Evolutionary conservation across 1,140 invertebrate species (phyloP).

Genomic region (Zaprionus kolodkinae): DNA sequence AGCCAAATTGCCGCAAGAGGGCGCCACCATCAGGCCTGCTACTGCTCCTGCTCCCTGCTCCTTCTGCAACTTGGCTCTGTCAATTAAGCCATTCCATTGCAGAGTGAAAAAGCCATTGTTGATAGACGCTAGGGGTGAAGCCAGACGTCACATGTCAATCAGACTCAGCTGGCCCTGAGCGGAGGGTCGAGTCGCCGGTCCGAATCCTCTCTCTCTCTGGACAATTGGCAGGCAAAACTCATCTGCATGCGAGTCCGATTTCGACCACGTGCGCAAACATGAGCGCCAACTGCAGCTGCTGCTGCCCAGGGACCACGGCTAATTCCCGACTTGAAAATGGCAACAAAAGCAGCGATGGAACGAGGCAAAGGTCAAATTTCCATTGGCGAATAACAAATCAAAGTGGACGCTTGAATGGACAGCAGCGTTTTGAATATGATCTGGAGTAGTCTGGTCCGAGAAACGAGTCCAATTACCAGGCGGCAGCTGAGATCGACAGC

Average conservation of each 20-base stretch:
- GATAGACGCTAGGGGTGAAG: conserved; percentile 4
- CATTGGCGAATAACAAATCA: conserved; percentile 13
- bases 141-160: conserved; percentile 28
- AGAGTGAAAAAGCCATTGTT: conserved; percentile 14
- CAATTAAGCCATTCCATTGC: conserved; percentile 35
- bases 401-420: conserved; percentile 34
- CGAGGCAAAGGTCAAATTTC: conserved; percentile 73
- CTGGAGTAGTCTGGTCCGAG: conserved; percentile 30
- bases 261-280: conserved; percentile 30
- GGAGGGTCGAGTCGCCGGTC: not conserved
- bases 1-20: conserved; percentile 15
- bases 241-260: conserved; percentile 32
- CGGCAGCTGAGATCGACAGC: conserved; percentile 54
- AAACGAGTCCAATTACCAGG: conserved; percentile 74
- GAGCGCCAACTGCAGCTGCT: conserved; percentile 56
- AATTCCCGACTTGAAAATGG: conserved; percentile 64
- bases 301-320: conserved; percentile 43
- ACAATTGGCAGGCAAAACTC: conserved; percentile 5
- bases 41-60: not conserved
- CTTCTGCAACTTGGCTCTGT: conserved; percentile 16
- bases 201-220: not conserved
- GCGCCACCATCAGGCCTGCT: not conserved
- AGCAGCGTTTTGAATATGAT: conserved; percentile 73
- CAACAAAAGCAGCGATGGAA: conserved; percentile 47
- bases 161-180: conserved; percentile 19